Evolutionary conservation across 1,140 invertebrate genomes (phyloP), one percentile per base, ranked within the genome.

Genomic region (Lasioglossum albipes): DNA sequence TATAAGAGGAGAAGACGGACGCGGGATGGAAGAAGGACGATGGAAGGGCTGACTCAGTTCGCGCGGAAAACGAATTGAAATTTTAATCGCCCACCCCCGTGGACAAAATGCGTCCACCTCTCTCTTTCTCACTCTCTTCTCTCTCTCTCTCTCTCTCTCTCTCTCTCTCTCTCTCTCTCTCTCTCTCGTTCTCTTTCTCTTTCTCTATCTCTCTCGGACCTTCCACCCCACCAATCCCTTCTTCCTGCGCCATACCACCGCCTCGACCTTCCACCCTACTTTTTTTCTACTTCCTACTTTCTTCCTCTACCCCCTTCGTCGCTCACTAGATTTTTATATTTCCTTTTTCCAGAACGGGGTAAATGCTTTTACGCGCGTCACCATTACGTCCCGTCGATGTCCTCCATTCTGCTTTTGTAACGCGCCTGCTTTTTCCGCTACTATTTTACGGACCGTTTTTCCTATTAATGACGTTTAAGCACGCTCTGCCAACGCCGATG

Each of bases 61-160:
- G 84, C 83, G 83, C 75, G 88, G 87, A 89, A 90, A 90, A 89
- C 89, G 88, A 89, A 89, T 90, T 89, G 88, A 90, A 90, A 90
- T 90, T 90, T 90, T 90, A 90, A 90, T 90, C 88, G 88, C 73
- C 84, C 84, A 82, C 84, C 88, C 82, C 75, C 79, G 81, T 68
- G 71, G 84, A 84, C 86, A 79, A 75, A 87, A 88, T 87, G 86
- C 88, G 83, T 79, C 87, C 76, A 68, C 81, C 81, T 75, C 69
- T 75, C 76, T 49, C 10, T 49, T 10, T 49, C 45, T 49, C 45
- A 12, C 45, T 12, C 45, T 49, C 45, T 12, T 45, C 42, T 45
- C 7, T 1, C 42, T 45, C 7, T 45, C 7, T 12, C 42, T 49
- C 45, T 49, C 45, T 12, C 81, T 75, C 69, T 75, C 76, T 49